Conservation (phyloP, 2,888 invertebrate species). For the Notocelia uddmanniana region DNA sequence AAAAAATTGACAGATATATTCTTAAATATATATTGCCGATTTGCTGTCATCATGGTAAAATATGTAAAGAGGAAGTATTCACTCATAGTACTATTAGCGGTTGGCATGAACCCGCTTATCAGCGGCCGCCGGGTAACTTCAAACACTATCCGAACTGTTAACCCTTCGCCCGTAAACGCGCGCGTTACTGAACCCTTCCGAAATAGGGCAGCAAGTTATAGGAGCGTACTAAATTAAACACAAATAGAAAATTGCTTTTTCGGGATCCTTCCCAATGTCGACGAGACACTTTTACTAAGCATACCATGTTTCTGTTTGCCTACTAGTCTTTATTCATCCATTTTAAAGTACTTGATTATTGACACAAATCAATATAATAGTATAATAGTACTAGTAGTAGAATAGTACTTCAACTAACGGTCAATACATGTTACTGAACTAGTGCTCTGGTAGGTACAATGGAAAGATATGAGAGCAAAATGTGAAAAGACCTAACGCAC, state of each 20-base stretch:
- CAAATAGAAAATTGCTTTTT: not conserved
- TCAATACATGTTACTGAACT: too few relatives aligned
- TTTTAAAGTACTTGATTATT: too few relatives aligned
- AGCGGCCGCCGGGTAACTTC: constrained; percentile 34
- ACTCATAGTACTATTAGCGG: not conserved
- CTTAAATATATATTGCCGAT: too few relatives aligned
- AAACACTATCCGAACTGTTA: constrained; percentile 37
- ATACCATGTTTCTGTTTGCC: not conserved
- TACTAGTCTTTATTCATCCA: not conserved
- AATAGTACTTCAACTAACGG: too few relatives aligned
- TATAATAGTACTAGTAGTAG: too few relatives aligned
- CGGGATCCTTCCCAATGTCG: not conserved
- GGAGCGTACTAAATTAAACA: constrained; percentile 6
- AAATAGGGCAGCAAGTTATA: constrained; percentile 13
- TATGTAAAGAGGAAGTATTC: too few relatives aligned
- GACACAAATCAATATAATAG: too few relatives aligned
- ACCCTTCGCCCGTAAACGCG: constrained; percentile 42
- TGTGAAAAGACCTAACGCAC: too few relatives aligned
- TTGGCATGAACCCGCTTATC: constrained; percentile 9
- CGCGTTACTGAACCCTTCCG: constrained; percentile 33
- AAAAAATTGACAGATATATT: too few relatives aligned
- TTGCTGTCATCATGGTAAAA: too few relatives aligned
- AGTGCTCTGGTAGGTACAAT: too few relatives aligned
- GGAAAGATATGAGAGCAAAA: too few relatives aligned
- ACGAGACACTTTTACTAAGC: not conserved